Base-by-base conservation (phyloP, 1,140 invertebrate species). In the Pseudomyrmex dendroicus region DNA sequence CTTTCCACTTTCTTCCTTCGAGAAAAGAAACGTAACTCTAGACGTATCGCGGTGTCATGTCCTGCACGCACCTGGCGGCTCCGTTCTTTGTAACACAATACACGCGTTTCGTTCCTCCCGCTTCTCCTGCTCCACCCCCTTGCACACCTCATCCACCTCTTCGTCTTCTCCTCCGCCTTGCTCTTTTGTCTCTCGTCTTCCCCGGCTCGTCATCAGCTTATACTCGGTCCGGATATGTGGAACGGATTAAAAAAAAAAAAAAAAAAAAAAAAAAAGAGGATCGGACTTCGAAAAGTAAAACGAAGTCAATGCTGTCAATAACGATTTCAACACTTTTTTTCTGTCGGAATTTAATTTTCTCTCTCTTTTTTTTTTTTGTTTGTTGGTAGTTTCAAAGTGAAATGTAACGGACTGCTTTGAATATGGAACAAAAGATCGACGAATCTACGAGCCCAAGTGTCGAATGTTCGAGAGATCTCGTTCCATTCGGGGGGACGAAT, bases 31-130 rank as follows among this genome's bases (percentile, higher is more conserved):
- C 85, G 92, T 93, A 93, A 93, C 90, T 84, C 90, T 93, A 93
- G 90, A 92, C 92, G 86, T 87, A 88, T 90, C 89, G 86, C 85
- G 88, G 89, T 92, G 91, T 92, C 91, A 93, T 93, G 92, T 92
- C 90, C 88, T 74, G 86, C 90, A 85, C 89, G 89, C 91, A 93
- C 90, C 92, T 92, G 92, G 92, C 92, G 92, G 92, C 90, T 87
- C 77, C 76, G 87, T 90, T 89, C 92, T 93, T 93, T 93, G 92
- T 93, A 93, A 93, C 88, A 92, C 88, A 91, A 93, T 92, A 89
- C 89, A 89, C 87, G 84, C 73, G 82, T 88, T 89, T 91, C 90
- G 91, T 89, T 35, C 80, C 63, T 90, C 86, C 86, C 61, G 17
- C 72, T 78, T 67, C 82, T 77, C 17, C 25, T 46, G 15, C 20